Conservation (phyloP, 2,113 vertebrate species). For the Psittacula cyanocephala region DNA sequence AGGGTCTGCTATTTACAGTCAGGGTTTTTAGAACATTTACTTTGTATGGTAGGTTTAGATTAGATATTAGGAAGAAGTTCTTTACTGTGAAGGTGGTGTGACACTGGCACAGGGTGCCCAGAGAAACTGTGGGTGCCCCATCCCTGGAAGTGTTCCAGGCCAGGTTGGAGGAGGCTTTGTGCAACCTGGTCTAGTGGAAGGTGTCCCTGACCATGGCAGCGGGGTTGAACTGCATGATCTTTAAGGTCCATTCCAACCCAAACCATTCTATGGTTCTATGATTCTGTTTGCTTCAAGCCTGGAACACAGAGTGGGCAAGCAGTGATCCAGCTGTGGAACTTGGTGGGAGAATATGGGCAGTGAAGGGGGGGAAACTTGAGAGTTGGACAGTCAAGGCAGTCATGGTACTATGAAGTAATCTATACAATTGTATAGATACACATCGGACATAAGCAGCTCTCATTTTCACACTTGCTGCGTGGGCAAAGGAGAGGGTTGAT, state of each 20-base stretch:
- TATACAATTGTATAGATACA: neutral
- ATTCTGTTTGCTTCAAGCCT: neutral
- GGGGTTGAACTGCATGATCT: neutral
- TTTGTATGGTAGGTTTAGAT: neutral
- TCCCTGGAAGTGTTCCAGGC: neutral
- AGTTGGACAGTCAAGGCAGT: neutral
- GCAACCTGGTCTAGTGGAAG: neutral
- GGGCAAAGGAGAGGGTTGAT: neutral
- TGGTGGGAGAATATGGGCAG: neutral
- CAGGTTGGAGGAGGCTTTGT: neutral
- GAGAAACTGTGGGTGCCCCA: neutral
- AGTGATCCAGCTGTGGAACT: neutral
- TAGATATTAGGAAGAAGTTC: neutral
- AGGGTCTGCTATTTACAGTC: neutral
- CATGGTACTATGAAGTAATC: neutral
- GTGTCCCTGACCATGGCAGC: neutral
- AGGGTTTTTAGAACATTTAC: neutral
- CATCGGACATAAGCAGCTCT: neutral
- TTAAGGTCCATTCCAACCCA: neutral
- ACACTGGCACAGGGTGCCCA: neutral
- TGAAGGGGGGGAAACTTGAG: neutral
- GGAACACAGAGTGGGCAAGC: neutral
- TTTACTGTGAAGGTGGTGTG: neutral
- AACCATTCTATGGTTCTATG: neutral
- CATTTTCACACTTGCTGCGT: neutral